Conservation (phyloP, 1,140 invertebrate genomes). For the Meloidogyne hapla region DNA sequence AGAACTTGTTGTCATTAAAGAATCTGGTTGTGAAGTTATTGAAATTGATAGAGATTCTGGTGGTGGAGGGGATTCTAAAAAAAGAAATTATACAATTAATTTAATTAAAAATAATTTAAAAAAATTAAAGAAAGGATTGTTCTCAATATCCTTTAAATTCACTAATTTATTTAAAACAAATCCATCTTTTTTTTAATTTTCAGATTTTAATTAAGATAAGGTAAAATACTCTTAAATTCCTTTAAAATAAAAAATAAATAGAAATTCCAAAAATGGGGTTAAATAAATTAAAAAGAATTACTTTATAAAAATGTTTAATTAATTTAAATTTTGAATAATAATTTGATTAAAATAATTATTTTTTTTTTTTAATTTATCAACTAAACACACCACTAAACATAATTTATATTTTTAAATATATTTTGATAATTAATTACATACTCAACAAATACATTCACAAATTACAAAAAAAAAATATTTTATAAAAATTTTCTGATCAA, state of each 20-base stretch:
- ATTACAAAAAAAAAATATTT: too few species aligned
- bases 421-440: too few species aligned
- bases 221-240: background rate
- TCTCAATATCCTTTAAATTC: background rate
- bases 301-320: too few species aligned
- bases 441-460: too few species aligned
- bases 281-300: background rate
- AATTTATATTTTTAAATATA: too few species aligned
- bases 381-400: too few species aligned
- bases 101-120: background rate
- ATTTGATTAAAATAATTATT: background rate
- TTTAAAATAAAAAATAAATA: background rate
- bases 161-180: too few species aligned
- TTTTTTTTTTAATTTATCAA: background rate
- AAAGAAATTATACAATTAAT: background rate
- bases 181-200: too few species aligned
- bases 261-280: background rate
- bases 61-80: background rate
- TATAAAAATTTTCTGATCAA: too few species aligned
- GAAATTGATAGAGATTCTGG: conserved; percentile 1
- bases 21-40: conserved; percentile 1
- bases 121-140: background rate
- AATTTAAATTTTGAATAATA: too few species aligned
- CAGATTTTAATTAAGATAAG: too few species aligned
- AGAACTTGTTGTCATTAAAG: background rate